Conservation (phyloP, 2,113 vertebrate genomes). For the Peromyscus polionotus region DNA sequence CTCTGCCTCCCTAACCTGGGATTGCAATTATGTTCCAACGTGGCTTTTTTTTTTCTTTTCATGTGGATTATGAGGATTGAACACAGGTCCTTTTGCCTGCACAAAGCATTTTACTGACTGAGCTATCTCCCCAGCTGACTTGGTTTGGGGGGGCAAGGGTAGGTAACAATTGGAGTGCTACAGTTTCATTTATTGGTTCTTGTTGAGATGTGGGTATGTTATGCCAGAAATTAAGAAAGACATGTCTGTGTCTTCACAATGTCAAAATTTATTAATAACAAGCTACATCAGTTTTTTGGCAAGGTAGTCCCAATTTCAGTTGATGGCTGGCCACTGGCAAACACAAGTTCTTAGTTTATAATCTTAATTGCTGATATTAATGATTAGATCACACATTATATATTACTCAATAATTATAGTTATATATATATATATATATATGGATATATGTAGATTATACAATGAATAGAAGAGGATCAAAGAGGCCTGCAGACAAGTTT, state of each 20-base stretch:
- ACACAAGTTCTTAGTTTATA: neutral
- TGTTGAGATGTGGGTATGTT: neutral
- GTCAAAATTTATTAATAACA: neutral
- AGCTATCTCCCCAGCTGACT: neutral
- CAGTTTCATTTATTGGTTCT: neutral
- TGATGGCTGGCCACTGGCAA: neutral
- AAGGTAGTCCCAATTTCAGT: neutral
- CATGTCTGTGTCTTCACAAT: neutral
- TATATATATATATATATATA: neutral
- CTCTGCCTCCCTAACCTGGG: neutral
- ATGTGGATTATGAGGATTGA: neutral
- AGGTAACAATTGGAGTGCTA: neutral
- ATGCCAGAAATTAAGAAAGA: neutral
- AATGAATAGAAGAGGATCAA: neutral
- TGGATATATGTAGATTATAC: neutral
- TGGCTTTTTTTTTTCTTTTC: neutral
- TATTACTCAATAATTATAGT: too few species aligned
- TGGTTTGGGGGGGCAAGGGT: neutral
- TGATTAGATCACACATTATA: neutral
- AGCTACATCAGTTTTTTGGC: neutral
- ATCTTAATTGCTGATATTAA: neutral
- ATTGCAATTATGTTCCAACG: neutral
- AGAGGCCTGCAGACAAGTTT: neutral
- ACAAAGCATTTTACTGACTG: neutral
- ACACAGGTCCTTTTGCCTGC: neutral